phyloP scores from a whole-genome alignment of 2,888 invertebrate genomes.

The Mythimna lalbum region DNA sequence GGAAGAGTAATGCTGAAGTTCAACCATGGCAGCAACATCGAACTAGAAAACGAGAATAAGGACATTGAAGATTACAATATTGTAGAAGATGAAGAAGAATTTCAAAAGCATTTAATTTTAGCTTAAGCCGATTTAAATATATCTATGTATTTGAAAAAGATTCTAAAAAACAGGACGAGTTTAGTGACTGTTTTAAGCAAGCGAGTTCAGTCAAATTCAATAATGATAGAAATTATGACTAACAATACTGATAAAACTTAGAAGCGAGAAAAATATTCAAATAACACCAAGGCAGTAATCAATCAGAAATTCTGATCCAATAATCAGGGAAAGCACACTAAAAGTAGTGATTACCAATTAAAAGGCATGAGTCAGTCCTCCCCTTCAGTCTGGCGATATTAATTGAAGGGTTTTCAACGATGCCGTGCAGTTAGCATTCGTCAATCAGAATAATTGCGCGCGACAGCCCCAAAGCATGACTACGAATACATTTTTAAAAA shows the following conservation, averaged over 20 bases:
- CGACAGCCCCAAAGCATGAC: constrained; percentile 24
- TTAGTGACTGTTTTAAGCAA: not conserved
- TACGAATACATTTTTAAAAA: constrained; percentile 22
- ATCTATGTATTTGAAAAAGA: not conserved
- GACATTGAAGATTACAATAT: not conserved
- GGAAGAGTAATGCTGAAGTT: not conserved
- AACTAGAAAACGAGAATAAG: not conserved
- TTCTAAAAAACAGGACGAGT: not conserved
- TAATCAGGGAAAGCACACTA: constrained; percentile 30
- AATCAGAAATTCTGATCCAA: constrained; percentile 14
- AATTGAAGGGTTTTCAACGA: constrained; percentile 60
- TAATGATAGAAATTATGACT: not conserved
- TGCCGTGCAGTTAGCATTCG: constrained; percentile 59
- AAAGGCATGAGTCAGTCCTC: constrained; percentile 51
- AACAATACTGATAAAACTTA: too few relatives aligned
- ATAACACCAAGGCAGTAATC: constrained; percentile 13
- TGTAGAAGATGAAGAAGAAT: not conserved
- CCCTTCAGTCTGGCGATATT: constrained; percentile 53
- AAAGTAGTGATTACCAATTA: constrained; percentile 62
- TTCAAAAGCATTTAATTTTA: not conserved
- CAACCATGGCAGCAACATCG: not conserved
- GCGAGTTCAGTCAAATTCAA: not conserved
- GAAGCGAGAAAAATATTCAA: not conserved
- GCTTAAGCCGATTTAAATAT: not conserved
- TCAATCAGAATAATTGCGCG: constrained; percentile 53